Percentiles rank a stretch among this genome's conserved stretches.
These are phyloP conservation scores for Brienomyrus longianalis DNA, from an alignment of 2,113 vertebrate species.

Conservation along the genomic window DNA sequence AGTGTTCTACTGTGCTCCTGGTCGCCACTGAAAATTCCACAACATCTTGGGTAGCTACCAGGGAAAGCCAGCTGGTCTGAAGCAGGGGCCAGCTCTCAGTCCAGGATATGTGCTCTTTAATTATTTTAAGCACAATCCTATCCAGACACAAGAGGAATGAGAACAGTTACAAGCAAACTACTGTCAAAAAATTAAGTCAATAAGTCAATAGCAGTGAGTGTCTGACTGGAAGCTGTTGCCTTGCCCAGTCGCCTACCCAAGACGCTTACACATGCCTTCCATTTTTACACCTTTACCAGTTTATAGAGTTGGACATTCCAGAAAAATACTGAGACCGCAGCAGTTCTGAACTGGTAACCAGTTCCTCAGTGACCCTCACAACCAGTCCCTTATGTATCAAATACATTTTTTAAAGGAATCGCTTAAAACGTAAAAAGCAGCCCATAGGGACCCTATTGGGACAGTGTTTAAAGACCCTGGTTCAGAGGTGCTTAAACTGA, in stretches of 20 bases:
- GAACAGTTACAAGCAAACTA: not conserved
- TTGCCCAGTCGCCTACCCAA: not conserved
- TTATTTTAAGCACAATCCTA: constrained; percentile 44
- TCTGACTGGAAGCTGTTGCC: not conserved
- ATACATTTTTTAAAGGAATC: not conserved
- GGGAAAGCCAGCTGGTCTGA: constrained; percentile 46
- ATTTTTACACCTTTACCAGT: not conserved
- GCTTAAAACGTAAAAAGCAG: not conserved
- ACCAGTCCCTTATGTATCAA: not conserved
- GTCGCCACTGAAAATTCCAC: constrained; percentile 26
- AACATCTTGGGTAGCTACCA: constrained; percentile 49
- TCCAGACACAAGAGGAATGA: not conserved
- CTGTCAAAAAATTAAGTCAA: not conserved
- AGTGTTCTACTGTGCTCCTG: constrained; percentile 25
- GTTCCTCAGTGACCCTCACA: not conserved
- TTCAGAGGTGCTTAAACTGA: not conserved
- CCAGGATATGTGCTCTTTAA: constrained; percentile 14
- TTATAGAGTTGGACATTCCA: not conserved
- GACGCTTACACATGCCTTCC: not conserved
- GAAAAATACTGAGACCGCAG: not conserved
- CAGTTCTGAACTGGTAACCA: not conserved
- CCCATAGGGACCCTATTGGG: not conserved
- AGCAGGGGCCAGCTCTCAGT: constrained; percentile 41
- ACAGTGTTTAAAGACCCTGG: not conserved
- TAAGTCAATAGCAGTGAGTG: not conserved